Evolutionary conservation across 37 sponge, comb jelly and placozoan species (phyloP), one percentile per base, ranked within the genome.

Genomic region (Ianthella basta): DNA sequence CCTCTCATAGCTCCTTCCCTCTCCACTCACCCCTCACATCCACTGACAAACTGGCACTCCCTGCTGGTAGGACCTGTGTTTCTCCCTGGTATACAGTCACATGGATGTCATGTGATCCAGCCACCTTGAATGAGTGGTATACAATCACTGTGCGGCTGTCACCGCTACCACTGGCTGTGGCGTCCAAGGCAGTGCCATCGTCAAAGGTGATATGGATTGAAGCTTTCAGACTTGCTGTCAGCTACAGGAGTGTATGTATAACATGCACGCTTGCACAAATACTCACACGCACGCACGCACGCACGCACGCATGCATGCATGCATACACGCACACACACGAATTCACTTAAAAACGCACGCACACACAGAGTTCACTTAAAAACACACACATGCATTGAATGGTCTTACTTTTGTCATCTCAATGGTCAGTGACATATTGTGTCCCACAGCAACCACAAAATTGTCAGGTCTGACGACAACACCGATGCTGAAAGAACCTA

Each of bases 311-410:
- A 30, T 33, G 27, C 35, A 69, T 30, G 27, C 66, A 64, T 30
- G 27, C 66, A 64, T 30, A 64, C 66, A 64, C 66, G 27, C 66
- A 64, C n/a, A n/a, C n/a, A n/a, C n/a, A n/a, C n/a, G n/a, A n/a
- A n/a, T n/a, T 29, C 66, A 64, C 66, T 29, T 30, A 64, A 24
- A 64, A 24, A 64, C 66, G 27, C 66, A 64, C 66, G 27, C 66
- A 64, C 66, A 64, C 66, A 24, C 12, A 8, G 12, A 29, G 14
- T 16, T 64, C 29, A 10, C 6, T 30, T 10, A 12, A 64, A 20
- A 64, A 16, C 12, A 10, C 8, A 10, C 12, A 10, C 66, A 30
- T 10, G 21, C 12, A 30, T 29, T 20, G 66, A 64, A 64, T 8
- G 50, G 6, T 44, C 50, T 44, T 44, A 44, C 50, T 8, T 8